Conservation (phyloP, 2,113 vertebrate genomes). For the Potamarius usumacintae region DNA sequence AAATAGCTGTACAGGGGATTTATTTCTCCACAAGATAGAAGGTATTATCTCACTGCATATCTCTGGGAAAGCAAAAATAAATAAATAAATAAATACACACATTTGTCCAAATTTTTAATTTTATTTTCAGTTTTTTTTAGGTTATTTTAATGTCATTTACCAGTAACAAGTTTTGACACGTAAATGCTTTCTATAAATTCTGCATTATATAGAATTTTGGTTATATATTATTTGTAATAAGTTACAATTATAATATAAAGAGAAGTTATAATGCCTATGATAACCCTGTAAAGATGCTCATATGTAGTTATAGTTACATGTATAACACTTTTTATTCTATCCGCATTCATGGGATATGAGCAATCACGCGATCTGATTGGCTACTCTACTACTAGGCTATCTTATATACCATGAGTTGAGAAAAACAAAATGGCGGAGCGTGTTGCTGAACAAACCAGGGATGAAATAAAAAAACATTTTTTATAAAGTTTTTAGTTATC, state of each 20-base stretch:
- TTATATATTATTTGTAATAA: no score
- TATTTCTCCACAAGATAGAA: slow-evolving; percentile 32
- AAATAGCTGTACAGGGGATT: slow-evolving; percentile 51
- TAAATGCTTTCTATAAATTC: background rate
- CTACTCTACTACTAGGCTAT: background rate
- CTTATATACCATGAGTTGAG: background rate
- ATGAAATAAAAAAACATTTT: no score
- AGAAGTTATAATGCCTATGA: no score
- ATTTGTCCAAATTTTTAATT: background rate
- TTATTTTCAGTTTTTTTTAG: background rate
- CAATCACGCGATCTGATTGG: no score
- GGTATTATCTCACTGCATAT: slow-evolving; percentile 39
- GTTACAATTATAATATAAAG: no score
- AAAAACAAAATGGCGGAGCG: no score
- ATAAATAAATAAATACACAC: background rate
- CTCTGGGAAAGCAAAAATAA: slow-evolving; percentile 12
- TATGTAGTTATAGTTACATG: background rate
- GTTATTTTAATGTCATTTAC: background rate
- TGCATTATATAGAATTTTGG: no score
- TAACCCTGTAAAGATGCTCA: no score
- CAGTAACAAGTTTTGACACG: background rate
- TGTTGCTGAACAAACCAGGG: no score
- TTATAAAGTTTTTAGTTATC: no score
- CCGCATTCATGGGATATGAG: no score
- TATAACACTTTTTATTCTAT: no score